These are phyloP conservation scores for Valencia hispanica DNA, from an alignment of 2,797 vertebrate species.

Conservation along the genomic window DNA sequence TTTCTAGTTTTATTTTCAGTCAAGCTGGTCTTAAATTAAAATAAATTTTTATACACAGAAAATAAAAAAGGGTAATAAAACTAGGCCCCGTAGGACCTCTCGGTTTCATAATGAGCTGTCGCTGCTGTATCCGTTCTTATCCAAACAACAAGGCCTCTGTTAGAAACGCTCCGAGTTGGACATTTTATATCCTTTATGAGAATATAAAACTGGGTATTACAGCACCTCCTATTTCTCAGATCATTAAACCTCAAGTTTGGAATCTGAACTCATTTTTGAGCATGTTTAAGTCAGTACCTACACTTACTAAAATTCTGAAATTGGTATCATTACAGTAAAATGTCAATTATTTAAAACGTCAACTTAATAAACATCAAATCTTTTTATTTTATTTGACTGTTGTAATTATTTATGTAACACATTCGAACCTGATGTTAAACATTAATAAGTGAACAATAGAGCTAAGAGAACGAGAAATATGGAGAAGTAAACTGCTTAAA, in stretches of 20 bases:
- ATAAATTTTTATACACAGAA: slow-evolving; percentile 55
- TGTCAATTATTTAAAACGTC: background rate
- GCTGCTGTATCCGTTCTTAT: slow-evolving; percentile 40
- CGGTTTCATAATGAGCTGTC: slow-evolving; percentile 55
- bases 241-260: slow-evolving; percentile 36
- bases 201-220: slow-evolving; percentile 47
- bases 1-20: slow-evolving; percentile 31
- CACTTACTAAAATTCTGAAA: background rate
- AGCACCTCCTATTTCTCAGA: slow-evolving; percentile 15
- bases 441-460: background rate
- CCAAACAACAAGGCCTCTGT: slow-evolving; percentile 63
- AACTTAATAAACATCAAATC: background rate
- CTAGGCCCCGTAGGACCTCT: slow-evolving; percentile 39
- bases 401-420: background rate
- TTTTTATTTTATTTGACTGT: background rate
- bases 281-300: slow-evolving; percentile 7
- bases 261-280: slow-evolving; percentile 30
- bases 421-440: background rate
- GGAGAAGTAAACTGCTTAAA: background rate
- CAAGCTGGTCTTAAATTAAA: slow-evolving; percentile 59
- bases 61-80: slow-evolving; percentile 70
- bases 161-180: slow-evolving; percentile 25
- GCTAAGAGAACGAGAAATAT: background rate
- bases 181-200: slow-evolving; percentile 52
- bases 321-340: background rate